Evolutionary conservation across 2,113 vertebrate genomes (phyloP).

Genomic region (Salvelinus alpinus): DNA sequence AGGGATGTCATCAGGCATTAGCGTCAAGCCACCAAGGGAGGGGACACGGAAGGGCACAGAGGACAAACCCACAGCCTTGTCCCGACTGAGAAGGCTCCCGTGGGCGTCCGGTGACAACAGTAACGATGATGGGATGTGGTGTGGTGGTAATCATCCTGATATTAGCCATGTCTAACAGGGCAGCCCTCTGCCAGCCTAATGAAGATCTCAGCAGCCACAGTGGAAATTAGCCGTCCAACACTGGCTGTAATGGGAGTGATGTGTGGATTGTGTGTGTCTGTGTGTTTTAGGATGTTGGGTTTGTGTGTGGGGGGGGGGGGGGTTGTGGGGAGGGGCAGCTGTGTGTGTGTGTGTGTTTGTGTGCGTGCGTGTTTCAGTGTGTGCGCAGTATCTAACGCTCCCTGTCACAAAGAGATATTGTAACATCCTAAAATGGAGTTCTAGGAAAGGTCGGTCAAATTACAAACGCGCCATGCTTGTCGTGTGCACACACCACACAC

Average conservation of each 20-base stretch:
- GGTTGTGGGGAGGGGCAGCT: background rate
- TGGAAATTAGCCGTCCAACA: background rate
- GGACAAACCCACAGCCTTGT: background rate
- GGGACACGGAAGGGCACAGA: background rate
- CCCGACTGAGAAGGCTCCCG: background rate
- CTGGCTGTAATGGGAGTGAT: background rate
- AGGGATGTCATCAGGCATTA: slow-evolving; percentile 38
- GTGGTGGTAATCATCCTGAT: slow-evolving; percentile 11
- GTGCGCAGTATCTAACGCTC: background rate
- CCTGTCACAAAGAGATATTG: slow-evolving; percentile 26
- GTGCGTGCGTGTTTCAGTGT: background rate
- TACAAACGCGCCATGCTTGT: slow-evolving; percentile 26
- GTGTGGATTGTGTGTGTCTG: background rate
- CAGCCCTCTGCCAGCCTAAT: slow-evolving; percentile 13
- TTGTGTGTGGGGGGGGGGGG: background rate
- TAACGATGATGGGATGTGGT: background rate
- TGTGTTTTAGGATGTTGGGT: background rate
- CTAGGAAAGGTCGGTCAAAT: slow-evolving; percentile 40
- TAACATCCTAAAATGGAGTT: slow-evolving; percentile 39
- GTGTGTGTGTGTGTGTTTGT: background rate
- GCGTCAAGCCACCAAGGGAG: slow-evolving; percentile 26
- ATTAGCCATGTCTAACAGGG: slow-evolving; percentile 1
- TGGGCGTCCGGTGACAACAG: background rate
- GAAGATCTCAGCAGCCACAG: slow-evolving; percentile 8
- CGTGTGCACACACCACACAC: slow-evolving; percentile 29